Percentiles rank a stretch among this genome's conserved stretches.
These are phyloP conservation scores for Synergus japonicus DNA, from an alignment of 2,888 invertebrate species.

Conservation along the genomic window DNA sequence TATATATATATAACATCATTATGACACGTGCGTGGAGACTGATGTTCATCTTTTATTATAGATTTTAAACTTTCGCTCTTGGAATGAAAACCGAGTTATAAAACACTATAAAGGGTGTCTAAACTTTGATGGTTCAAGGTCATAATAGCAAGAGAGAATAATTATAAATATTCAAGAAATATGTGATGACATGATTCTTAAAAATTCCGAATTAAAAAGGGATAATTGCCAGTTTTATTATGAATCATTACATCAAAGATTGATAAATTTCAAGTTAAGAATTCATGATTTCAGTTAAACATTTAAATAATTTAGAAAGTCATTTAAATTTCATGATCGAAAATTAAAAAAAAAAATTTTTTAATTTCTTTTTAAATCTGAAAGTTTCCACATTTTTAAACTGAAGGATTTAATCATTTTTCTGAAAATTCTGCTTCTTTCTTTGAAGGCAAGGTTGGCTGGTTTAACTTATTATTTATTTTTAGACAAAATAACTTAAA, in stretches of 20 bases:
- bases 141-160: not conserved
- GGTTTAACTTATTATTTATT: not conserved
- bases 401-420: not conserved
- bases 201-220: too few species aligned
- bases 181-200: not conserved
- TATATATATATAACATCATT: not conserved
- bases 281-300: too few species aligned
- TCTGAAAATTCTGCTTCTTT: not conserved
- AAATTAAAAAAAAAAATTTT: too few species aligned
- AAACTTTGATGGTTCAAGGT: not conserved
- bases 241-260: too few species aligned
- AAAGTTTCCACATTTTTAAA: not conserved
- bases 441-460: not conserved
- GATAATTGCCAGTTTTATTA: too few species aligned
- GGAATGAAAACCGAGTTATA: constrained; percentile 14
- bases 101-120: not conserved
- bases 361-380: too few species aligned
- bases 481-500: not conserved
- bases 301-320: too few species aligned
- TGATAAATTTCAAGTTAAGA: too few species aligned
- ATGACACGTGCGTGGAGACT: not conserved
- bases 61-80: constrained; percentile 2
- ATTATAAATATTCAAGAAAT: not conserved
- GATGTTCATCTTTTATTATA: constrained; percentile 39
- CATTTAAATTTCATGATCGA: too few species aligned